Evolutionary conservation across 2,113 vertebrate species (phyloP).

Genomic region (Chlorodrepanis virens): DNA sequence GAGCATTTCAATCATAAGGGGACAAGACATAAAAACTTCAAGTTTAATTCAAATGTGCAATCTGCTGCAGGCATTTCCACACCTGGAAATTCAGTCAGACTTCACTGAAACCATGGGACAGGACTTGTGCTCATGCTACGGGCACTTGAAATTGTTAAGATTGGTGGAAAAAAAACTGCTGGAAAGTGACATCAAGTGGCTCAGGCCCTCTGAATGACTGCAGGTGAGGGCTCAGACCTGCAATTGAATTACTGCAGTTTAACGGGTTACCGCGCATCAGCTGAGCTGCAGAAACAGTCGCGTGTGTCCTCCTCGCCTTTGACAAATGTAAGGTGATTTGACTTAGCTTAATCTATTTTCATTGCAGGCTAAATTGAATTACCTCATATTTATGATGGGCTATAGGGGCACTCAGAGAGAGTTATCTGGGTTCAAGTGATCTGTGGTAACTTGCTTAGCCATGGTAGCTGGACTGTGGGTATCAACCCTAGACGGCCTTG

Average conservation of each 20-base stretch:
- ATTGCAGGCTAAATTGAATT: slow-evolving; percentile 61
- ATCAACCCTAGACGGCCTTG: slow-evolving; percentile 15
- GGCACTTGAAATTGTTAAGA: neutral
- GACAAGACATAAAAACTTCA: neutral
- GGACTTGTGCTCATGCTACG: neutral
- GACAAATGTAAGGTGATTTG: slow-evolving; percentile 61
- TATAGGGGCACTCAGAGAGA: slow-evolving; percentile 48
- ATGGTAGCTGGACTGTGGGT: slow-evolving; percentile 2
- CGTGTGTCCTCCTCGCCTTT: slow-evolving; percentile 43
- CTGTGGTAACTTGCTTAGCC: slow-evolving; percentile 55
- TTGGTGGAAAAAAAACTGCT: neutral
- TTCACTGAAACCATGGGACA: neutral
- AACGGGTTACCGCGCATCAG: slow-evolving; percentile 13
- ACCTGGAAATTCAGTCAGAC: neutral
- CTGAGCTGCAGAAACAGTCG: slow-evolving; percentile 5
- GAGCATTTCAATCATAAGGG: neutral
- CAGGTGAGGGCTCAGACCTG: slow-evolving; percentile 31
- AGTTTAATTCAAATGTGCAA: neutral
- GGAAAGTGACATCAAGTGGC: neutral
- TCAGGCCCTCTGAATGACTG: neutral
- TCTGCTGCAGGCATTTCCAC: neutral
- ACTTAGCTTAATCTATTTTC: slow-evolving; percentile 67
- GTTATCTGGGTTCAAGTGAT: slow-evolving; percentile 34
- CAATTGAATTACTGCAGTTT: slow-evolving; percentile 55
- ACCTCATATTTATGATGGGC: slow-evolving; percentile 60